Evolutionary conservation across 2,797 vertebrate genomes (phyloP), one percentile per base, ranked within the genome.

Genomic region (Hoplostethus mediterraneus): DNA sequence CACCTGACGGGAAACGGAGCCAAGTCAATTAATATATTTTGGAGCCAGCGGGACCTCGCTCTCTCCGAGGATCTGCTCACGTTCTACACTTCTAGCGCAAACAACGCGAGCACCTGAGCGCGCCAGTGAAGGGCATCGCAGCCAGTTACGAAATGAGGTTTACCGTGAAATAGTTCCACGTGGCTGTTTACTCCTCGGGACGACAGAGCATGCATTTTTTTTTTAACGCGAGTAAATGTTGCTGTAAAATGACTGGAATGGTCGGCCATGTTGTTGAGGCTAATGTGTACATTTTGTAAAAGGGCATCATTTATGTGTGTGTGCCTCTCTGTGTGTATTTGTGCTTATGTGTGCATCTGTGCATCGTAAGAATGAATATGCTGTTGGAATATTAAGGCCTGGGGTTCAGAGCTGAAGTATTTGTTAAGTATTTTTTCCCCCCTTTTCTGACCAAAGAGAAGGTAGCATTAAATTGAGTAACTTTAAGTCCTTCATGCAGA

Each of bases 401-500:
- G 56, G 84, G 76, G 86, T 81, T 86, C 77, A 85, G 77, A 80
- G 77, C 82, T 69, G 77, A 75, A 67, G 85, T n/a, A n/a, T n/a
- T n/a, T n/a, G n/a, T n/a, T n/a, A n/a, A 60, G 79, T 84, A 77
- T 89, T 75, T 81, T 73, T 81, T 74, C 80, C 49, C 62, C 53
- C 51, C 51, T 72, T 72, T 83, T 89, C 82, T 76, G 77, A 91
- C 71, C 70, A 81, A 87, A 92, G 84, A 92, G 90, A 86, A 90
- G 92, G 91, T 90, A 81, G 88, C 86, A 89, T 92, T 91, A 90
- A 90, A 91, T 85, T 77, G 81, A 92, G 90, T 92, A 90, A 92
- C 90, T 92, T 90, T 90, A 92, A 92, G 89, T 90, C 90, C 77
- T 90, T 88, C 87, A 87, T 92, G 88, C 89, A 91, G 89, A 90